These are phyloP conservation scores for Bombus superbus DNA, from an alignment of 1,140 invertebrate species.

Conservation along the genomic window DNA sequence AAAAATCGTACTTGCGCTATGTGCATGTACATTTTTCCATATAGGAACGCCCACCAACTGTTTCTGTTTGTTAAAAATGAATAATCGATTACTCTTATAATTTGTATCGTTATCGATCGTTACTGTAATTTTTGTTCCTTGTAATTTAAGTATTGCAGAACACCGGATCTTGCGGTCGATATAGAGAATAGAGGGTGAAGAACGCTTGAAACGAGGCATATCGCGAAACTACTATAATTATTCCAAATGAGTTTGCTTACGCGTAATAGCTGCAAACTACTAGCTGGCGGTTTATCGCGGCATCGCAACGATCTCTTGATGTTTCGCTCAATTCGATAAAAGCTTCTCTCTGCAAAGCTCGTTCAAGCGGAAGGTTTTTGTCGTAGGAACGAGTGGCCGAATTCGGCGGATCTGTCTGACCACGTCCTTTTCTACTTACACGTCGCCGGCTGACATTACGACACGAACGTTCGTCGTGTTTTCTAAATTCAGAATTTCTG, in stretches of 20 bases:
- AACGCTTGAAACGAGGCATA: background rate
- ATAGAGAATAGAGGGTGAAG: background rate
- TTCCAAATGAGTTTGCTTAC: slow-evolving; percentile 6
- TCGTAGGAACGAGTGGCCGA: background rate
- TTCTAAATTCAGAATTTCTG: too few species aligned
- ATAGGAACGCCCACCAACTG: too few species aligned
- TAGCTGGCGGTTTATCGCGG: slow-evolving; percentile 62
- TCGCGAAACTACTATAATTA: slow-evolving; percentile 16
- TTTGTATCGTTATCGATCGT: too few species aligned
- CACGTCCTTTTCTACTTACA: too few species aligned
- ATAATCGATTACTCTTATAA: too few species aligned
- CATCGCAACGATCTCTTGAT: slow-evolving; percentile 42
- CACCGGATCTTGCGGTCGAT: background rate
- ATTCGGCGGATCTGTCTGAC: background rate
- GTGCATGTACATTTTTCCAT: too few species aligned
- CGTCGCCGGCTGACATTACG: too few species aligned
- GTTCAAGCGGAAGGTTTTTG: background rate
- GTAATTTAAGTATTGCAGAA: too few species aligned
- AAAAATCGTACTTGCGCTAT: too few species aligned
- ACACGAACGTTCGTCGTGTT: too few species aligned
- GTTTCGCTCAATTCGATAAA: slow-evolving; percentile 28
- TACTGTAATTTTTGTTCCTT: too few species aligned
- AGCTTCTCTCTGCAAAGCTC: slow-evolving; percentile 32
- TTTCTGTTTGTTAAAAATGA: too few species aligned
- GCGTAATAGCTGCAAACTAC: slow-evolving; percentile 59